phyloP scores from a whole-genome alignment of 2,888 invertebrate genomes.

The Platypus cylindrus region DNA sequence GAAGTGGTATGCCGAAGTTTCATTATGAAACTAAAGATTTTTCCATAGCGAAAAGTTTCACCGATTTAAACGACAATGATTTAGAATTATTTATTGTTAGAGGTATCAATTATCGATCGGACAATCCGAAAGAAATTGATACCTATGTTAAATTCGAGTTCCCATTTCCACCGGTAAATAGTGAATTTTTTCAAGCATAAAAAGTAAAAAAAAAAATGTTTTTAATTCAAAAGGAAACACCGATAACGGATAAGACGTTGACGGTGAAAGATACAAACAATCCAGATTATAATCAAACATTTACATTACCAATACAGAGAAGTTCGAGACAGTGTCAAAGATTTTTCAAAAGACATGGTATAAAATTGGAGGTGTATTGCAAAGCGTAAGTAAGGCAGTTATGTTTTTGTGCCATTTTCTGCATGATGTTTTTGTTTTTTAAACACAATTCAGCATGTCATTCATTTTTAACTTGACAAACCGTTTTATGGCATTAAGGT shows the following conservation, averaged over 20 bases:
- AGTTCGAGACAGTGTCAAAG: conserved; percentile 68
- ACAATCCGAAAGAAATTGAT: conserved; percentile 76
- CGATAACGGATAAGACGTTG: conserved; percentile 60
- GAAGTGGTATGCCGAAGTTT: conserved; percentile 63
- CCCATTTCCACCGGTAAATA: conserved; percentile 67
- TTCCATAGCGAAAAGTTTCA: conserved; percentile 84
- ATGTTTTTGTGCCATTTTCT: too few species aligned
- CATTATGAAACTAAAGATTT: conserved; percentile 87
- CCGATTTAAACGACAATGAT: conserved; percentile 86
- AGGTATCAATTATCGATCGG: conserved; percentile 75
- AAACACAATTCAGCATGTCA: too few species aligned
- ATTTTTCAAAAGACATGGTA: conserved; percentile 74
- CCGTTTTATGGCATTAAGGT: conserved; percentile 7
- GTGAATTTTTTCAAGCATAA: not conserved
- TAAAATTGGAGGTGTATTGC: conserved; percentile 86
- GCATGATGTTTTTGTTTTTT: not conserved
- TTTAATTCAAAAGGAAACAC: conserved; percentile 46
- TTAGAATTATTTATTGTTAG: conserved; percentile 74
- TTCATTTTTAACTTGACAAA: too few species aligned
- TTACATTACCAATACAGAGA: conserved; percentile 67
- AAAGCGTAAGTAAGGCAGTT: conserved; percentile 61
- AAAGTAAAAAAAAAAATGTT: conserved; percentile 1
- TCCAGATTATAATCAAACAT: conserved; percentile 76
- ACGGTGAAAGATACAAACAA: conserved; percentile 75
- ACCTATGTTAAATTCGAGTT: conserved; percentile 90